Evolutionary conservation across 2,797 vertebrate genomes (phyloP).

Genomic region (Mus spretus): DNA sequence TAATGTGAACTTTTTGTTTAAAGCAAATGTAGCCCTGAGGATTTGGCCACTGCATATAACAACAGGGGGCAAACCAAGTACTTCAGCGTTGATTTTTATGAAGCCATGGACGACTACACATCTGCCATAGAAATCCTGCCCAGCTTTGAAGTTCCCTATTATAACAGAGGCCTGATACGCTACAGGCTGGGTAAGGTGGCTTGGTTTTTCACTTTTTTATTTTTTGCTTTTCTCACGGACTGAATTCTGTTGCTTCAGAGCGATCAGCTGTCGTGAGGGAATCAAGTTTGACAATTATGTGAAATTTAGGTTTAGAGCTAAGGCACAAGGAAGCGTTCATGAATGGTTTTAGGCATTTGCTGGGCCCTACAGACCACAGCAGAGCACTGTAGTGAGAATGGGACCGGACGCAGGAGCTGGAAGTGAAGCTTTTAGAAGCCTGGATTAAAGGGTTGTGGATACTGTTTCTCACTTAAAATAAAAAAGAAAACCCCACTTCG

Average conservation of each 20-base stretch:
- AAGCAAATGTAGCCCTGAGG: conserved; percentile 84
- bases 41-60: conserved; percentile 93
- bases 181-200: conserved; percentile 94
- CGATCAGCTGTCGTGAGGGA: background rate
- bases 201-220: background rate
- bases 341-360: background rate
- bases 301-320: conserved; percentile 20
- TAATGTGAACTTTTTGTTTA: conserved; percentile 72
- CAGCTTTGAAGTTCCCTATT: conserved; percentile 93
- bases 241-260: background rate
- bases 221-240: background rate
- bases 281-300: background rate
- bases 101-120: conserved; percentile 95
- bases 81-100: conserved; percentile 95
- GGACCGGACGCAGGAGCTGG: background rate
- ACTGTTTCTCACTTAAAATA: conserved; percentile 50
- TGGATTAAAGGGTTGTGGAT: background rate
- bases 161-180: conserved; percentile 95
- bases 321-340: background rate
- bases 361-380: background rate
- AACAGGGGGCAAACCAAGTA: conserved; percentile 96
- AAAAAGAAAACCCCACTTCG: background rate
- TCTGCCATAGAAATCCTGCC: conserved; percentile 91
- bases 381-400: background rate
- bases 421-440: background rate